Base-by-base conservation (phyloP, 2,797 vertebrate genomes). In the Lerista edwardsae region DNA sequence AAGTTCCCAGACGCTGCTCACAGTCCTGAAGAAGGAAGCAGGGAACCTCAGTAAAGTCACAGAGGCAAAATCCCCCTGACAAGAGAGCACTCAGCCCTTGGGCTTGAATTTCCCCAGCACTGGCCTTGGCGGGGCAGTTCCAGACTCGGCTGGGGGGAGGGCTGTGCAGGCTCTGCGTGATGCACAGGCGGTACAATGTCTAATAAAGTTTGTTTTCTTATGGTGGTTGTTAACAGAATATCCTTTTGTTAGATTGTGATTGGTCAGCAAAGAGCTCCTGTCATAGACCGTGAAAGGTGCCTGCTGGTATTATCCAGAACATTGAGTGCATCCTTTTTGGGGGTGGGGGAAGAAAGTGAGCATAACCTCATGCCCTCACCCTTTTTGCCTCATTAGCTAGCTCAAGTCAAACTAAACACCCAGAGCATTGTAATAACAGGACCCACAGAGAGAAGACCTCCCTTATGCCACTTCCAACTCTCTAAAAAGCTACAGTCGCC, bases 1-100 rank as follows among this genome's bases (percentile, higher is more conserved):
- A 94, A 98, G 97, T 91, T 99, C 98, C 4, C 97, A 99, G 96
- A 97, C 97, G 4, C 93, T 99, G 74, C 96, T 99, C 21, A 97
- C 94, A 14, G 97, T 97, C 64, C 93, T 99, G 90, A 98, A 98
- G 94, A 96, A 96, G 91, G 97, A 99, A 91, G 95, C 96, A 0
- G 97, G 96, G 82, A 98, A 97, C 92, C 95, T 97, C 73, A 96
- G 93, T 75, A 98, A 97, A 95, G 96, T 95, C 85, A 96, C 96
- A 0, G 94, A 96, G 19, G 88, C 71, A 0, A 94, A 87, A 91
- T 64, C 47, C 69, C 84, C 0, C 61, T 57, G 10, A 81, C 88
- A 25, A 90, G 91, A 79, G 93, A 89, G 65, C 84, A 85, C 87
- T 89, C 85, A 94, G 9, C 27, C 34, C 23, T 0, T 17, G 62